Evolutionary conservation across 2,888 invertebrate genomes (phyloP).

Genomic region (Plagodis pulveraria): DNA sequence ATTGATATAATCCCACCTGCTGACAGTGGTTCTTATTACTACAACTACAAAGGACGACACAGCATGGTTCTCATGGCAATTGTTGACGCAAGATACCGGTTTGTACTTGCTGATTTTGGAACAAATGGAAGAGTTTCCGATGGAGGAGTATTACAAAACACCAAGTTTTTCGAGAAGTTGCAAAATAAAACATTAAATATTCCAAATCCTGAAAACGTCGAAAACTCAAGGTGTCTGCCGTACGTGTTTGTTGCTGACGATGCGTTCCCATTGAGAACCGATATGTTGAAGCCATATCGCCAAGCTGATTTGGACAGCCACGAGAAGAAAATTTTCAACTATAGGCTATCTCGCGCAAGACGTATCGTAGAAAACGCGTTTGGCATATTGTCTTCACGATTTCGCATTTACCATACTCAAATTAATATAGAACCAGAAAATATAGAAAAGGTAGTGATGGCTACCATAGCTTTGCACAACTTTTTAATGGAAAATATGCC

Average conservation of each 20-base stretch:
- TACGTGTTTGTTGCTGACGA: not conserved
- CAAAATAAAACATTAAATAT: not conserved
- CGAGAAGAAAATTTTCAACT: constrained; percentile 13
- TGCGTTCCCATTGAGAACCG: not conserved
- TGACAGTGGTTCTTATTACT: not conserved
- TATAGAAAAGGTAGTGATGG: constrained; percentile 22
- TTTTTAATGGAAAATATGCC: not conserved
- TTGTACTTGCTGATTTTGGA: not conserved
- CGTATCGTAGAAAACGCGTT: constrained; percentile 23
- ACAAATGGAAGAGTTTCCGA: not conserved
- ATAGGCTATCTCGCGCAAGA: constrained; percentile 21
- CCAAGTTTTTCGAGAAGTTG: not conserved
- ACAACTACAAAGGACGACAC: not conserved
- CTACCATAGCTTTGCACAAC: not conserved
- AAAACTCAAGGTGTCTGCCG: not conserved
- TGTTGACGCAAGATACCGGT: not conserved
- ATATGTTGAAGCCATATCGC: constrained; percentile 1
- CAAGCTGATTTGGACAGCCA: not conserved
- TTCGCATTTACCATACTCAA: constrained; percentile 21
- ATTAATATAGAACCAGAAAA: constrained; percentile 11
- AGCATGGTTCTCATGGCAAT: not conserved
- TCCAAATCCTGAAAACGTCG: not conserved
- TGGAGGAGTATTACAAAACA: not conserved
- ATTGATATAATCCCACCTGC: not conserved
- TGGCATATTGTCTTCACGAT: constrained; percentile 26